These are phyloP conservation scores for Conger conger DNA, from an alignment of 2,113 vertebrate genomes.

Conservation along the genomic window DNA sequence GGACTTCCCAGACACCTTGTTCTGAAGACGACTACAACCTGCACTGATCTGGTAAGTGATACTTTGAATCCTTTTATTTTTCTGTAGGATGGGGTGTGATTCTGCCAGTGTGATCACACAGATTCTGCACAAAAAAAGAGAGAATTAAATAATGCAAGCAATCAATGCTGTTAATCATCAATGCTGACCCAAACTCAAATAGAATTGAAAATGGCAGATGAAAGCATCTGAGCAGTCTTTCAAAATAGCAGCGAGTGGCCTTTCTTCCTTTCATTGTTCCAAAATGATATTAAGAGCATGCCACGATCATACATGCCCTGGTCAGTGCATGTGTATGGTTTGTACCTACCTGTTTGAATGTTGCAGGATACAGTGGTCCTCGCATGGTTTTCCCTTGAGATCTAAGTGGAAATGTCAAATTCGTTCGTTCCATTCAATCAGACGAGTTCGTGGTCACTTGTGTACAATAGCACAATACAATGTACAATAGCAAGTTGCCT, in stretches of 20 bases:
- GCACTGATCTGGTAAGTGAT: conserved; percentile 94
- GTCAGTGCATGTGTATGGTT: not conserved
- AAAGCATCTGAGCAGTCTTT: not conserved
- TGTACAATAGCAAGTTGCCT: too few relatives aligned
- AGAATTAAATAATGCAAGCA: not conserved
- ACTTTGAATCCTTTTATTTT: conserved; percentile 78
- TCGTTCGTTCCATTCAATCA: not conserved
- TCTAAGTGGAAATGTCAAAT: conserved; percentile 59
- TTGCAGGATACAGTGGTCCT: conserved; percentile 91
- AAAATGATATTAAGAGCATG: too few relatives aligned
- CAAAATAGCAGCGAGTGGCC: not conserved
- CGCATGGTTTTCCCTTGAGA: conserved; percentile 81
- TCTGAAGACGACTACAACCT: conserved; percentile 91
- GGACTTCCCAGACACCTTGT: conserved; percentile 96
- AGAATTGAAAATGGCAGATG: not conserved
- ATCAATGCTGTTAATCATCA: not conserved
- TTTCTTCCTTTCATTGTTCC: not conserved
- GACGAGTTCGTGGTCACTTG: too few relatives aligned
- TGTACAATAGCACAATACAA: too few relatives aligned
- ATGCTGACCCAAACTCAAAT: too few relatives aligned
- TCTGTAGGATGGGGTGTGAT: conserved; percentile 89
- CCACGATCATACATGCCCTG: too few relatives aligned
- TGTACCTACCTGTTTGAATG: conserved; percentile 87
- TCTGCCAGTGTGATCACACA: conserved; percentile 92
- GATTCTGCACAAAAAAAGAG: conserved; percentile 69